Evolutionary conservation across 2,888 invertebrate genomes (phyloP), one percentile per base, ranked within the genome.

Genomic region (Leptopilina syphax): DNA sequence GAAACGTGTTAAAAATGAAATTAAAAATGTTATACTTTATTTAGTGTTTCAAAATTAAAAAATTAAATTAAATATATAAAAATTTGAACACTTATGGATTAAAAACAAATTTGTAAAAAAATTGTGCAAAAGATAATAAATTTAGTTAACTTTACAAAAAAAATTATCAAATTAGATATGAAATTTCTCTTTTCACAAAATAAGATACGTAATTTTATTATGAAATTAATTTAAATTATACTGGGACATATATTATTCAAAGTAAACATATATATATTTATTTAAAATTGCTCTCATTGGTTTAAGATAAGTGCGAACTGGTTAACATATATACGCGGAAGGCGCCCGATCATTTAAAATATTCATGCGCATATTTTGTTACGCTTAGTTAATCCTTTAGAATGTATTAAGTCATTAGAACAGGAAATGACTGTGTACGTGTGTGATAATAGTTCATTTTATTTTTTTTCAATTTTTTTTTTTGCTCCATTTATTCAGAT

Each of bases 351-450:
- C 73, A 27, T 73, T 34, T 54, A 54, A 70, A 70, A 70, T 70
- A 70, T 70, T 70, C 70, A 70, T 70, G 54, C 54, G 73, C 73
- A 73, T 73, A 73, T 54, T 73, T 73, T 57, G 73, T 73, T 54
- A 73, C 73, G 73, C 73, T 57, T 73, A 57, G 73, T 8, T 73
- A 73, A 73, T 57, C 34, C 12, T 12, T 13, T 54, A 70, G 54
- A 70, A 70, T 70, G 54, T 70, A 27, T 50, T 50, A 27, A 54
- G 70, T 34, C 54, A 54, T 70, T 70, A 13, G 54, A 70, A 70
- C 70, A 70, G 70, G 70, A 70, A 70, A 70, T 54, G 13, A 44
- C 24, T 7, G 47, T 50, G 3, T 50, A 50, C 68, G 18, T 18
- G 54, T 57, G 54, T 54, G 50, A 57, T 70, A 70, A 54, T 70